Evolutionary conservation across 1,140 invertebrate species (phyloP).

Genomic region (Steinernema khuongi): DNA sequence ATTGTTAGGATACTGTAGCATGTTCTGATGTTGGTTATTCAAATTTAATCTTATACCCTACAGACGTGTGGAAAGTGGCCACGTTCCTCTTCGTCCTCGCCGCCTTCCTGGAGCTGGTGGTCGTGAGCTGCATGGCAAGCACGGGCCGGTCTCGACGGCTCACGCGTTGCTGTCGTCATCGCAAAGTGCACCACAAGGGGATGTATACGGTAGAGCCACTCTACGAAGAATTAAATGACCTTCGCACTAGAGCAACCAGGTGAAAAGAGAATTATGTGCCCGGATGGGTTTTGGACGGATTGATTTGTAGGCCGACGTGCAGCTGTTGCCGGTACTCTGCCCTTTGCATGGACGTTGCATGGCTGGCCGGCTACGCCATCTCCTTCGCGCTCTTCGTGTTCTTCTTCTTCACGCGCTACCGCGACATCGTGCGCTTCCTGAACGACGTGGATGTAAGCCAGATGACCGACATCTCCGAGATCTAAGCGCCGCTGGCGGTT

Average conservation of each 20-base stretch:
- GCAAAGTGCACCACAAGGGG: background rate
- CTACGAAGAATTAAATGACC: conserved; percentile 1
- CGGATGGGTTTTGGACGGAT: background rate
- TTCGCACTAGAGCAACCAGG: conserved; percentile 1
- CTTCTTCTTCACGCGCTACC: conserved; percentile 4
- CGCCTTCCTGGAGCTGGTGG: background rate
- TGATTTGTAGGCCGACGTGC: conserved; percentile 6
- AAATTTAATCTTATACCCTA: too few relatives aligned
- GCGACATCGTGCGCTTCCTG: background rate
- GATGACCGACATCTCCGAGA: background rate
- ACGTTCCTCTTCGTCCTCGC: conserved; percentile 1
- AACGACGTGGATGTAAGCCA: background rate
- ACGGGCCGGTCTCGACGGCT: background rate
- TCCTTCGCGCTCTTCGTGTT: background rate
- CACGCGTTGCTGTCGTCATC: background rate
- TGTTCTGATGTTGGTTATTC: too few relatives aligned
- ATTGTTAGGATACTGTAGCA: too few relatives aligned
- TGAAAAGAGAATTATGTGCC: background rate
- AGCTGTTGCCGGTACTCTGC: conserved; percentile 14
- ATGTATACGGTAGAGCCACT: background rate
- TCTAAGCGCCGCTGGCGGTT: too few relatives aligned
- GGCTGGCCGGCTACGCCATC: background rate
- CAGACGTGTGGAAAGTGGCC: conserved; percentile 9
- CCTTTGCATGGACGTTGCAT: conserved; percentile 9
- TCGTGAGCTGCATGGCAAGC: conserved; percentile 9